Evolutionary conservation across 2,888 invertebrate genomes (phyloP).

Genomic region (Branchellion lobata): DNA sequence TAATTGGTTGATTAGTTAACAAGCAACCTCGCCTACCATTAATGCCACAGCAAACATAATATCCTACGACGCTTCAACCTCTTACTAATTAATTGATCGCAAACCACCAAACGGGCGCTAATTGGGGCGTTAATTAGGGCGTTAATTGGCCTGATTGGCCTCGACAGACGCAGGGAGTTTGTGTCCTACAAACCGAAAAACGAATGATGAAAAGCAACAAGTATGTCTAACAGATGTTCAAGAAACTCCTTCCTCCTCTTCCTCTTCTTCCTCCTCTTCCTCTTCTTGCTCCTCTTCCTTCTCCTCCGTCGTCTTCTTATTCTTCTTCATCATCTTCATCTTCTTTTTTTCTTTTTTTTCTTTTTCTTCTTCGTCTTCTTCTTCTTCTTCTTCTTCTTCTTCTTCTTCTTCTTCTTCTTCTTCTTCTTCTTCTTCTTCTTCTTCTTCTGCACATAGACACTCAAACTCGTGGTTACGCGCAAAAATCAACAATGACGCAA

Average conservation of each 20-base stretch:
- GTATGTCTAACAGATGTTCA: constrained; percentile 5
- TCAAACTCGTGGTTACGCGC: background rate
- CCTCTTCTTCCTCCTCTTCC: background rate
- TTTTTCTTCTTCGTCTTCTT: background rate
- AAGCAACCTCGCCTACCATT: background rate
- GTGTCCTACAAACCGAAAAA: constrained; percentile 6
- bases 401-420: background rate
- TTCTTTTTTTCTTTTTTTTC: background rate
- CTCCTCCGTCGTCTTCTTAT: too few relatives aligned
- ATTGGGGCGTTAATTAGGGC: background rate
- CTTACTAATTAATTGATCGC: background rate
- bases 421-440: background rate
- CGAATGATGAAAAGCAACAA: background rate
- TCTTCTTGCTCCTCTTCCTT: too few relatives aligned
- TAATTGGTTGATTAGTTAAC: background rate
- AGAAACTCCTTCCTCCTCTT: background rate
- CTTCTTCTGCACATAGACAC: background rate
- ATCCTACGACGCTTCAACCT: background rate
- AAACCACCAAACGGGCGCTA: background rate
- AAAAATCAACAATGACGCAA: too few relatives aligned
- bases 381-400: background rate
- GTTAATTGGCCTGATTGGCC: too few relatives aligned
- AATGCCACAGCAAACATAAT: background rate
- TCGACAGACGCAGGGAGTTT: background rate
- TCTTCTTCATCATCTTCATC: background rate